Base-by-base conservation (phyloP, 2,888 invertebrate genomes). In the Harpagoxenus sublaevis region DNA sequence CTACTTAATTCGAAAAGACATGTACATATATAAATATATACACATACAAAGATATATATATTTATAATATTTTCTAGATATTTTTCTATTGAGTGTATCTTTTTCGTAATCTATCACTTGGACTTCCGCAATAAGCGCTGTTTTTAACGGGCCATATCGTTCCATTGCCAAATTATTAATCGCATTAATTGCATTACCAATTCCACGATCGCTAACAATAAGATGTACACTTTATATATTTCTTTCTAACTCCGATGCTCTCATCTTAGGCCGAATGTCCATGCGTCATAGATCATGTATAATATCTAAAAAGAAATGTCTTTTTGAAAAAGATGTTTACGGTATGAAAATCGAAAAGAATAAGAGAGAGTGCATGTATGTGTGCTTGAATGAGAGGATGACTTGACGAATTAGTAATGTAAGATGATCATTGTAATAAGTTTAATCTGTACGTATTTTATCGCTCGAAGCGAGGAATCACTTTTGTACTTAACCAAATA, bases 401-500 rank as follows among this genome's bases (percentile, higher is more conserved):
- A 53, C 15, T 53, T 53, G 55, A 31, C 55, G n/a, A 4, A 77
- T 35, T 45, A 78, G 10, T 31, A 45, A 9, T 62, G 9, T 78
- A 71, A 78, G n/a, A 70, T 45, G 15, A 70, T 57, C 15, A 74
- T n/a, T 31, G 45, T 78, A 78, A 39, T 78, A 78, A 39, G 53
- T 42, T 71, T 71, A 78, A 57, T 78, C 39, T 53, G 51, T 71
- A 71, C 15, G 53, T 55, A 55, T 42, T 78, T 51, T 18, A 65
- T 57, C 9, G 31, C 55, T 55, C 15, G 55, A 78, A 23, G 55
- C 28, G 73, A 78, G 23, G n/a, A 71, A 55, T 51, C 31, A 78
- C 31, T 78, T 78, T 71, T 78, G 78, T 78, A 78, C 78, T 78
- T 78, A 78, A 78, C 78, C 73, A 57, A 57, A 42, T 78, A 55